Conservation (phyloP, 2,797 vertebrate species). For the Scleropages formosus region DNA sequence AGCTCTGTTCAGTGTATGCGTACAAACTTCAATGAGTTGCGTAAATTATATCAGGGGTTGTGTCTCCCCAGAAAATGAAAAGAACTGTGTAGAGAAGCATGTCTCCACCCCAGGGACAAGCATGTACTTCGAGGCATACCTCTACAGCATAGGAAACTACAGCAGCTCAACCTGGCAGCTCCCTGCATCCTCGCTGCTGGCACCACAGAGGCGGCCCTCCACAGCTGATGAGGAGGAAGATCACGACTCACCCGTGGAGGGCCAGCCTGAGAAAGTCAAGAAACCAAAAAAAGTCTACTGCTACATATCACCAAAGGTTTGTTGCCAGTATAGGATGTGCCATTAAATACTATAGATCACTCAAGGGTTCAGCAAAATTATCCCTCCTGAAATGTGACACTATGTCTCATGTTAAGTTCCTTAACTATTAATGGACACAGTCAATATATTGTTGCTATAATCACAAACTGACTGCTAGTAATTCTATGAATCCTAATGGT, state of each 20-base stretch:
- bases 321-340: neutral
- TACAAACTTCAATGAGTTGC: neutral
- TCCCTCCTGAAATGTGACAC: neutral
- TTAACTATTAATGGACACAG: too few relatives aligned
- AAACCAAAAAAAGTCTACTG: constrained; percentile 99
- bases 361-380: too few relatives aligned
- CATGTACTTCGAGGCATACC: constrained; percentile 98
- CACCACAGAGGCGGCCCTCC: constrained; percentile 85
- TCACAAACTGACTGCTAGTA: too few relatives aligned
- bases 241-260: constrained; percentile 85
- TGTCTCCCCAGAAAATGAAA: constrained; percentile 82
- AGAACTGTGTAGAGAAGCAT: constrained; percentile 91
- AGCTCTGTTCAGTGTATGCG: neutral
- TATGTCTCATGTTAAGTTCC: too few relatives aligned
- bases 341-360: too few relatives aligned
- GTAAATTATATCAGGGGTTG: neutral
- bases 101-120: constrained; percentile 94
- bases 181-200: constrained; percentile 76
- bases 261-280: constrained; percentile 91
- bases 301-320: constrained; percentile 97
- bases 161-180: constrained; percentile 84
- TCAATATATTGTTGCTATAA: too few relatives aligned
- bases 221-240: constrained; percentile 89
- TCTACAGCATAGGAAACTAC: constrained; percentile 87
- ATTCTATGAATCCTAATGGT: too few relatives aligned